These are phyloP conservation scores for Drosophila ercepeae DNA, from an alignment of 1,140 invertebrate genomes.

Conservation along the genomic window DNA sequence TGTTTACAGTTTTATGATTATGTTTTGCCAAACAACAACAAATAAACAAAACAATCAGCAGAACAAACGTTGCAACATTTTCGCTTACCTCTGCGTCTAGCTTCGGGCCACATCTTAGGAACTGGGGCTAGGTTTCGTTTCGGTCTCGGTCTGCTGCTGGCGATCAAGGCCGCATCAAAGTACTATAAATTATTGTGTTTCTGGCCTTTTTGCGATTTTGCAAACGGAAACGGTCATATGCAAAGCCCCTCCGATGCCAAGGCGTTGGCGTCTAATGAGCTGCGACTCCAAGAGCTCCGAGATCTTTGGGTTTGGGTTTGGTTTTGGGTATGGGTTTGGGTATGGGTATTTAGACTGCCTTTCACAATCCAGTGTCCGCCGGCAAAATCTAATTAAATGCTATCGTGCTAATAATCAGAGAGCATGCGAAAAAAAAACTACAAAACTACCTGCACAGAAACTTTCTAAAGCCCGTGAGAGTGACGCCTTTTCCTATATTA, in stretches of 20 bases:
- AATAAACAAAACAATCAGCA: conserved; percentile 78
- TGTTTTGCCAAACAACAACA: conserved; percentile 54
- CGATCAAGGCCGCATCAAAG: conserved; percentile 63
- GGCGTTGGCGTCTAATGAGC: conserved; percentile 49
- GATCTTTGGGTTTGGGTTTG: neutral
- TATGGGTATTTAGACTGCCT: conserved; percentile 23
- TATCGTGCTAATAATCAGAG: conserved; percentile 73
- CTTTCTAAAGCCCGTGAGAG: conserved; percentile 62
- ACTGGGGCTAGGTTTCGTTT: neutral
- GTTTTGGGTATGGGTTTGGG: neutral
- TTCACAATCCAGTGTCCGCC: conserved; percentile 51
- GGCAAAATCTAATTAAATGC: conserved; percentile 74
- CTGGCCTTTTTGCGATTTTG: conserved; percentile 6
- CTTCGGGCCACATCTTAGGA: neutral
- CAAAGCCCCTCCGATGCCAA: conserved; percentile 26
- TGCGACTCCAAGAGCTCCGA: conserved; percentile 43
- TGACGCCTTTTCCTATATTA: conserved; percentile 42
- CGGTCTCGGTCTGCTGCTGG: conserved; percentile 16
- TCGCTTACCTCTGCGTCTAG: neutral
- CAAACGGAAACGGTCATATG: conserved; percentile 62
- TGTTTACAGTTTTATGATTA: conserved; percentile 78
- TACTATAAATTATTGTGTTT: conserved; percentile 64
- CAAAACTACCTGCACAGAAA: conserved; percentile 24
- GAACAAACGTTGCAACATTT: conserved; percentile 76
- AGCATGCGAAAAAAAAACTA: conserved; percentile 24